Percentiles rank a stretch among this genome's conserved stretches.
These are phyloP conservation scores for Nannoperca obscura DNA, from an alignment of 2,797 vertebrate genomes.

Conservation along the genomic window DNA sequence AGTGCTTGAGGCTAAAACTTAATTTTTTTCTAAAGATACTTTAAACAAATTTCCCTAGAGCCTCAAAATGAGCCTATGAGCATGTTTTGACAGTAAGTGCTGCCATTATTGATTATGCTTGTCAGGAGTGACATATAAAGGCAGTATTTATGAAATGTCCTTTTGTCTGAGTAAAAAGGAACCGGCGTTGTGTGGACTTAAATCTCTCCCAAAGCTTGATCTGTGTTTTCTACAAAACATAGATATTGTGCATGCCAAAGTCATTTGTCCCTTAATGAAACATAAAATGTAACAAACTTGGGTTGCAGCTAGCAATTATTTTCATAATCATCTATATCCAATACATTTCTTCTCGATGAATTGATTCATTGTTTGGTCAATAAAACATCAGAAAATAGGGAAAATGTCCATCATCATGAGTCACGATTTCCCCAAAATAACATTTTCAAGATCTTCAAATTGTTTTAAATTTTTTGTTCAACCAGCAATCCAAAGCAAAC, in stretches of 20 bases:
- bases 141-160: constrained; percentile 41
- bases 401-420: background rate
- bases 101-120: constrained; percentile 71
- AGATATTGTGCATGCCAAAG: background rate
- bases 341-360: background rate
- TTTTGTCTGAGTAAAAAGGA: constrained; percentile 51
- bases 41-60: constrained; percentile 78
- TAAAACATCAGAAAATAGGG: background rate
- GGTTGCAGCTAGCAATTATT: background rate
- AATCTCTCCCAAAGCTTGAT: background rate
- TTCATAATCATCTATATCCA: background rate
- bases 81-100: constrained; percentile 72
- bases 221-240: constrained; percentile 16
- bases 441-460: background rate
- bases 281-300: background rate
- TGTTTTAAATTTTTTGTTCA: background rate
- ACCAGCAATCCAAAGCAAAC: background rate
- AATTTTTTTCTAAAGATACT: constrained; percentile 71
- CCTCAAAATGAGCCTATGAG: constrained; percentile 62
- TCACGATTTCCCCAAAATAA: background rate
- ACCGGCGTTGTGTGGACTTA: constrained; percentile 2
- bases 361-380: background rate
- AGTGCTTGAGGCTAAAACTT: constrained; percentile 77
- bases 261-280: background rate
- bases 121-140: constrained; percentile 67